Evolutionary conservation across 1,140 invertebrate species (phyloP), one percentile per base, ranked within the genome.

Genomic region (Diachasma alloeum): DNA sequence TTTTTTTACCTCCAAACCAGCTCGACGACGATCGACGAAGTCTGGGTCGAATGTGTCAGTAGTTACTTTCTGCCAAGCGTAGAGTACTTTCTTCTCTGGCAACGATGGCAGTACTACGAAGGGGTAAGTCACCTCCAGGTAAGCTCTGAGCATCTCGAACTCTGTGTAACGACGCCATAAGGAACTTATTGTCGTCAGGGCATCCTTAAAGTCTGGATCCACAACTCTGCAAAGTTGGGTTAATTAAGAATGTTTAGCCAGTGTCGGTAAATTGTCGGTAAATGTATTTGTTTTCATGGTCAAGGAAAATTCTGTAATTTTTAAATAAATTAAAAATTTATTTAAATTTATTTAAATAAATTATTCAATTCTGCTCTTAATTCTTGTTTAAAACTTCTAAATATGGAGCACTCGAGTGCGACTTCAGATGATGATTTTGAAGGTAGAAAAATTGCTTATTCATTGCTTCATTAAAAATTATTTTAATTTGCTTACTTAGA

Each of bases 1-100:
- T n/a, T n/a, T n/a, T n/a, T 26, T 80, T 87, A 93, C 92, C 87
- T 97, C 95, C 46, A 97, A 89, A 0, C 94, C 94, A 70, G 94
- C 94, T 81, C 95, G 90, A 79, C 95, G 90, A 24, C 95, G 90
- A 84, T 96, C 95, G 68, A 97, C 92, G 89, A 96, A 97, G 83
- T 96, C 95, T n/a, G 95, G 94, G 87, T 96, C 95, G 81, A 95
- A 95, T 37, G 94, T 95, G 83, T 96, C 95, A 53, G 93, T 94
- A 1, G 93, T 91, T 10, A 92, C 89, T 88, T 95, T 96, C 80
- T 95, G 93, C 94, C 95, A 96, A n/a, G 93, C 92, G 85, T 94
- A 96, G 22, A 94, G 88, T 69, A 95, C 94, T 82, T 93, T 92
- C 87, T 97, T 97, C 82, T 96, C 95, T 24, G 95, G 95, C 71